Percentiles rank a stretch among this genome's conserved stretches.
These are phyloP conservation scores for Allobates femoralis DNA, from an alignment of 2,797 vertebrate species.

Conservation along the genomic window DNA sequence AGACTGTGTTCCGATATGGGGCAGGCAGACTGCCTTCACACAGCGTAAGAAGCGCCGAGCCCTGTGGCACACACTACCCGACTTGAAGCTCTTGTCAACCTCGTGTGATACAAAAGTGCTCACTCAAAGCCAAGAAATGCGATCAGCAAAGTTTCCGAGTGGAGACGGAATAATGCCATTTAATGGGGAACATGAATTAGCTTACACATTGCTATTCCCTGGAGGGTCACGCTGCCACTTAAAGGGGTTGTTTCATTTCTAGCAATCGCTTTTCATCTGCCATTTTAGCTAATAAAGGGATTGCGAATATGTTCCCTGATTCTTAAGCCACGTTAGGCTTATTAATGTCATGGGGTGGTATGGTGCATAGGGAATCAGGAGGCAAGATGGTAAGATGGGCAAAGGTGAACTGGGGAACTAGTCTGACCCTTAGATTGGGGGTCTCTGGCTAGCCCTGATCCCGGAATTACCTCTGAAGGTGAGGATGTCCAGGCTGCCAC, in stretches of 20 bases:
- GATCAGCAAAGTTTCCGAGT: slow-evolving; percentile 41
- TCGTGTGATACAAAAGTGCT: slow-evolving; percentile 45
- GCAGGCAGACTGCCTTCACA: slow-evolving; percentile 62
- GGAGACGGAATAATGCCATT: background rate
- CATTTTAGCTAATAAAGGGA: background rate
- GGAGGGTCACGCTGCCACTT: background rate
- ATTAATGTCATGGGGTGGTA: too few relatives aligned
- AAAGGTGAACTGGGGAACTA: too few relatives aligned
- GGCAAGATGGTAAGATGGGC: too few relatives aligned
- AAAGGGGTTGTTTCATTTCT: background rate
- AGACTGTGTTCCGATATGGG: slow-evolving; percentile 50
- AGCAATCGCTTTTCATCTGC: background rate
- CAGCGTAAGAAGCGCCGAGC: slow-evolving; percentile 61
- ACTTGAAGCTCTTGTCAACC: slow-evolving; percentile 44
- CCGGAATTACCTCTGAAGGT: too few relatives aligned
- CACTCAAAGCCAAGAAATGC: slow-evolving; percentile 22
- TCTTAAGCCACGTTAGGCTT: too few relatives aligned
- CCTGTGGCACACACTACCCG: slow-evolving; percentile 35
- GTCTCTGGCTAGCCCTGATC: too few relatives aligned
- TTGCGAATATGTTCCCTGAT: too few relatives aligned
- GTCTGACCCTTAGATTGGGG: too few relatives aligned
- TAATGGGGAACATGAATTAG: background rate
- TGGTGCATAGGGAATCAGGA: too few relatives aligned
- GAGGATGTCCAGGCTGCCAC: too few relatives aligned
- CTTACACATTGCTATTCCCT: background rate